Conservation (phyloP, 2,113 vertebrate genomes). For the Erythrocercus mccallii region DNA sequence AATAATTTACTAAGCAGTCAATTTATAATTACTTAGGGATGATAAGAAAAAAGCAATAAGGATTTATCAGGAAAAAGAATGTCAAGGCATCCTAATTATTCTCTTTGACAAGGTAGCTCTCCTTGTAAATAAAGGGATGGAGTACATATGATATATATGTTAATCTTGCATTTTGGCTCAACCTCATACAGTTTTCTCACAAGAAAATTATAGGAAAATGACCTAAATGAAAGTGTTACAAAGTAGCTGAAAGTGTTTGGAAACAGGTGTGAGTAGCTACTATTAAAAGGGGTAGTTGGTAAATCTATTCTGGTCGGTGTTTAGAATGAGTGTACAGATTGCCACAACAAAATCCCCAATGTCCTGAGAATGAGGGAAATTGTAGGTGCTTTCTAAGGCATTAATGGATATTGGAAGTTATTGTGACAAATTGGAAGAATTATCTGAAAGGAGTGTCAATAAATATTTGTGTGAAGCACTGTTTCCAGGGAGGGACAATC, state of each 20-base stretch:
- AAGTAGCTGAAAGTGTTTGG: neutral
- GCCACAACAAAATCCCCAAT: neutral
- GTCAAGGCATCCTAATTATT: neutral
- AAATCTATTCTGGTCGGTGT: neutral
- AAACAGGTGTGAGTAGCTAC: neutral
- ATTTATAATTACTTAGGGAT: slow-evolving; percentile 34
- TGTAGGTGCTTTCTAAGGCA: neutral
- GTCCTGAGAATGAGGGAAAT: neutral
- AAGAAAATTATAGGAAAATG: neutral
- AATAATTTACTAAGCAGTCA: slow-evolving; percentile 21
- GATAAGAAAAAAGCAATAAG: slow-evolving; percentile 25
- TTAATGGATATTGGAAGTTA: neutral
- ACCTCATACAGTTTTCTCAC: neutral
- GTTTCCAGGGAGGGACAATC: neutral
- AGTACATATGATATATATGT: neutral
- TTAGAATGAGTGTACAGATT: neutral
- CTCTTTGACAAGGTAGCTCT: slow-evolving; percentile 13
- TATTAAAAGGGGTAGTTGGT: neutral
- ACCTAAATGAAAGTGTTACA: neutral
- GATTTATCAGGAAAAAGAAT: slow-evolving; percentile 11
- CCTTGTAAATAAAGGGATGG: neutral
- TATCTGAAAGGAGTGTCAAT: neutral
- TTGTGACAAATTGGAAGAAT: neutral
- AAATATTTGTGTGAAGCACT: neutral
- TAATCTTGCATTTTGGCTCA: neutral